phyloP scores from a whole-genome alignment of 2,888 invertebrate species.

The Metacarcinus magister region DNA sequence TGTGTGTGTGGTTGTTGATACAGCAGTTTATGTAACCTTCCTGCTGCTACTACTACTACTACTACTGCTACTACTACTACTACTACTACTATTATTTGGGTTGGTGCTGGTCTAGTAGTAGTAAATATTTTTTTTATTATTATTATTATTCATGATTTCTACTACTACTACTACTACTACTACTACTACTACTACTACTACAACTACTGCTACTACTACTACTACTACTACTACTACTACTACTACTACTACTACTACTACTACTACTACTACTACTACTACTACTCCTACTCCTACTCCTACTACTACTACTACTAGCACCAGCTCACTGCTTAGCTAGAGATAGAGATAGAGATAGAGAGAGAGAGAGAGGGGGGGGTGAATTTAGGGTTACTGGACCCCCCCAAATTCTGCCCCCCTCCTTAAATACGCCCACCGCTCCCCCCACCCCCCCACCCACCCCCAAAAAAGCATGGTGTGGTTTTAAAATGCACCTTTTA shows the following conservation, averaged over 20 bases:
- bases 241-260: conserved; percentile 40
- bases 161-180: neutral
- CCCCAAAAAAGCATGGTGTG: neutral
- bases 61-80: neutral
- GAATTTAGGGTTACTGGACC: neutral
- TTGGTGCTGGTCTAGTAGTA: neutral
- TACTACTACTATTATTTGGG: neutral
- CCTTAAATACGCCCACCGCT: neutral
- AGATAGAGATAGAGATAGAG: too few relatives aligned
- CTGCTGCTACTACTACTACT: conserved; percentile 56
- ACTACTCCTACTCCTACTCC: too few relatives aligned
- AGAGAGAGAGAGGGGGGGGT: neutral
- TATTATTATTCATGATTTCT: neutral
- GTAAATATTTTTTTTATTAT: neutral
- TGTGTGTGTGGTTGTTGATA: neutral
- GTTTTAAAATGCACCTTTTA: neutral
- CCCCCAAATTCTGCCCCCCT: neutral
- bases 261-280: neutral
- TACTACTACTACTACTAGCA: too few relatives aligned
- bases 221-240: conserved; percentile 48
- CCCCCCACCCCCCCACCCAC: neutral
- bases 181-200: neutral
- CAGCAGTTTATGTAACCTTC: neutral
- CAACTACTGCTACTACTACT: neutral
- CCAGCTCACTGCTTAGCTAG: too few relatives aligned